phyloP scores from a whole-genome alignment of 2,888 invertebrate genomes.

The Strigamia crassipes region DNA sequence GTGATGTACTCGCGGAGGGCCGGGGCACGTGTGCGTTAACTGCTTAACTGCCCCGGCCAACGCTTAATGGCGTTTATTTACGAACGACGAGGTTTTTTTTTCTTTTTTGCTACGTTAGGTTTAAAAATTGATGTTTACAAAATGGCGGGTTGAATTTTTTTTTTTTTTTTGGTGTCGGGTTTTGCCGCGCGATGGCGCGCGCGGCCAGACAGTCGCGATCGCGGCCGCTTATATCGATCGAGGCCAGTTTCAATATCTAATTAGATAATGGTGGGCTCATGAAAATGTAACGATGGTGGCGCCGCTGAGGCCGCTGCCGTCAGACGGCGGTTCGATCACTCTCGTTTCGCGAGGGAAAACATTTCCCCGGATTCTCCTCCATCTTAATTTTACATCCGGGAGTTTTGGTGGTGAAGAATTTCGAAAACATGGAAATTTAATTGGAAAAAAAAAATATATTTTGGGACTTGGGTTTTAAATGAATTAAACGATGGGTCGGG shows the following conservation, averaged over 20 bases:
- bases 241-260: conserved; percentile 12
- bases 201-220: not conserved
- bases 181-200: not conserved
- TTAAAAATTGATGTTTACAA: not conserved
- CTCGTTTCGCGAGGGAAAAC: not conserved
- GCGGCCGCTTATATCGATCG: conserved; percentile 17
- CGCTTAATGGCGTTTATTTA: not conserved
- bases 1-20: not conserved
- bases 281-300: conserved; percentile 14
- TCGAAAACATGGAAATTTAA: too few relatives aligned
- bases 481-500: too few relatives aligned
- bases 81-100: too few relatives aligned
- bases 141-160: not conserved
- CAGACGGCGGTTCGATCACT: not conserved
- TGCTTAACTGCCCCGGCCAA: not conserved
- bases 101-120: too few relatives aligned
- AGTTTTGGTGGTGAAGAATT: too few relatives aligned
- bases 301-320: not conserved
- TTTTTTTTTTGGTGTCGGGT: not conserved
- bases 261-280: conserved; percentile 37
- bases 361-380: not conserved
- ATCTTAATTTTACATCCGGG: not conserved
- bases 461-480: too few relatives aligned
- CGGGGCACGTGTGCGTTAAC: not conserved
- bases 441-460: not conserved